Base-by-base conservation (phyloP, 30 jellyfish, hydroid and myxozoan genomes). In the Chironex yamaguchii region DNA sequence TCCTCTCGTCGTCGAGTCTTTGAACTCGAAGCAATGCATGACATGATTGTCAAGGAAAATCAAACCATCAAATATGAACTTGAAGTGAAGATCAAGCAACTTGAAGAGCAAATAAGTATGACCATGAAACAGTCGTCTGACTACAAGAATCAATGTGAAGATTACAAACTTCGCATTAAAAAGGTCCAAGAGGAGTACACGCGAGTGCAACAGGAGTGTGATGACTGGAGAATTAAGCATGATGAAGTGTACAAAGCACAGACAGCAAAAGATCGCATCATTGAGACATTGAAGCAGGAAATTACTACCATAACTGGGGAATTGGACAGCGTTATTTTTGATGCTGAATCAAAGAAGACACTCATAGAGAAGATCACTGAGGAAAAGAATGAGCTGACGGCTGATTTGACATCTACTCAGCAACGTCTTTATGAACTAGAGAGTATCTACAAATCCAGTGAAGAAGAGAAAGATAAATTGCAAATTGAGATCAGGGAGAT, bases 11-110 rank as follows among this genome's bases (percentile, higher is more conserved):
- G 97, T 2, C 92, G 92, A 64, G 68, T 94, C 42, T 94, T 76
- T 81, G 99, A 94, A 32, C 84, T 94, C 52, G 99, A 94, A 84
- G 99, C 99, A 21, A 78, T 67, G 87, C 49, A 79, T 49, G 97
- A 94, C 62, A 94, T 94, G 54, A 77, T 88, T 62, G 93, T 65
- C 34, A 90, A 96, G 27, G 97, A 85, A 79, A 94, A 94, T 70
- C 96, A 94, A 11, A 89, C 74, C 23, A 67, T 89, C 64, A 89
- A 79, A 72, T 49, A 64, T n/a, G 97, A 84, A 11, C 76, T 89
- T 20, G 97, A 94, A n/a, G 73, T 74, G 77, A 88, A 74, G 36
- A 70, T 81, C 53, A 82, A 85, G 36, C 68, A 48, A 2, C 89
- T 94, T 29, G 96, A 88, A n/a, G 99, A 94, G 4, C 97, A 89